Conservation (phyloP, 2,797 vertebrate species). For the Liparis tanakae region DNA sequence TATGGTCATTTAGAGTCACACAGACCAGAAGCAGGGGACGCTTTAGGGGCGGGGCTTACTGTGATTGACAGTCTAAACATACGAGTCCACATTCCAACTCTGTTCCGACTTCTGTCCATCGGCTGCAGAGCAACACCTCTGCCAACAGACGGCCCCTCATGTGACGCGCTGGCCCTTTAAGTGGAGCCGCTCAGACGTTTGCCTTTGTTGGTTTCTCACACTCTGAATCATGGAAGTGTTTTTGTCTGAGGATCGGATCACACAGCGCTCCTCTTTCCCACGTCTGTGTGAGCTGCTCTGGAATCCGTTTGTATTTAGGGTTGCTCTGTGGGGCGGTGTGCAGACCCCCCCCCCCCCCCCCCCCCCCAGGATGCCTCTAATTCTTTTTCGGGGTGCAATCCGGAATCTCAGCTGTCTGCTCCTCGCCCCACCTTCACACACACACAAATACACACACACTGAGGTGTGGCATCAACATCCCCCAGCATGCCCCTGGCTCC, state of each 20-base stretch:
- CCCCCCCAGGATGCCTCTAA: slow-evolving; percentile 78
- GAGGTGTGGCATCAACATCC: slow-evolving; percentile 79
- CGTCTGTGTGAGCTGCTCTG: slow-evolving; percentile 61
- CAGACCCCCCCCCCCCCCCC: slow-evolving; percentile 9
- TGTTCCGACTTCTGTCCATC: no score
- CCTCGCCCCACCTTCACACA: slow-evolving; percentile 63
- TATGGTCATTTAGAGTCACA: no score
- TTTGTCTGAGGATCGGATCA: neutral
- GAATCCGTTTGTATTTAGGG: slow-evolving; percentile 71
- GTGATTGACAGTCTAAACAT: no score
- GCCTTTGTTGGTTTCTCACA: neutral
- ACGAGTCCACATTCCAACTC: no score
- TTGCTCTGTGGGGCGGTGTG: slow-evolving; percentile 35
- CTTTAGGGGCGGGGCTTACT: no score
- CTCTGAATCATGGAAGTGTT: neutral
- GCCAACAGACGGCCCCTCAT: neutral
- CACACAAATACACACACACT: slow-evolving; percentile 48
- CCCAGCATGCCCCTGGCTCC: slow-evolving; percentile 62
- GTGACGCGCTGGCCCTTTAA: neutral
- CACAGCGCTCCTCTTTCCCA: slow-evolving; percentile 34
- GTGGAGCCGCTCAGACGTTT: no score
- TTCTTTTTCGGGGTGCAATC: slow-evolving; percentile 79
- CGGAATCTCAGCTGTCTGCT: slow-evolving; percentile 85
- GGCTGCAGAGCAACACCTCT: no score
- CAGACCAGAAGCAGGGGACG: no score